Evolutionary conservation across 2,888 invertebrate species (phyloP).

Genomic region (Caenorhabditis sp.): DNA sequence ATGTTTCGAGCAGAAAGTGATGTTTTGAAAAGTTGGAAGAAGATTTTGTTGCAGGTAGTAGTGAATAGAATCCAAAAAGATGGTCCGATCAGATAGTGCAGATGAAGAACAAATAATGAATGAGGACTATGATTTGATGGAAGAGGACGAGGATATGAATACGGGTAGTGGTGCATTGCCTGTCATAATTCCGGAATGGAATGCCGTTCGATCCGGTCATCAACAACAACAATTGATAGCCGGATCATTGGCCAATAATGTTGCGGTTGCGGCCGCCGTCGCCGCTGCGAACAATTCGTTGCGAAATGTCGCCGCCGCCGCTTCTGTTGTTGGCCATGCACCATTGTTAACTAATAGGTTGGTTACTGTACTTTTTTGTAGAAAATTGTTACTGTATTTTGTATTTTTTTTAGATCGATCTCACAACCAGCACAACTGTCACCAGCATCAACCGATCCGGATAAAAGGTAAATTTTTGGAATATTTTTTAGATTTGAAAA

Average conservation of each 20-base stretch:
- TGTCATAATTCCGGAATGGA: slow-evolving; percentile 35
- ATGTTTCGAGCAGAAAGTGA: too few relatives aligned
- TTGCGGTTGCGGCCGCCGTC: slow-evolving; percentile 10
- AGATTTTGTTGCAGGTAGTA: slow-evolving; percentile 39
- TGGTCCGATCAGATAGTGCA: slow-evolving; percentile 60
- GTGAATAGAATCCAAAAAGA: slow-evolving; percentile 19
- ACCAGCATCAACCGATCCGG: slow-evolving; percentile 47
- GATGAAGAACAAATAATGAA: slow-evolving; percentile 53
- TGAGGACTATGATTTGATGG: slow-evolving; percentile 40
- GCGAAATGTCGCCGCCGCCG: slow-evolving; percentile 24
- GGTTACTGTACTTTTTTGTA: background rate
- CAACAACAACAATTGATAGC: background rate
- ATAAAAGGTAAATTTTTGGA: slow-evolving; percentile 40
- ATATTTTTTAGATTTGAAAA: too few relatives aligned
- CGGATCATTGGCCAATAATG: background rate
- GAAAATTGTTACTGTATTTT: background rate
- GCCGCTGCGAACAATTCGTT: slow-evolving; percentile 17
- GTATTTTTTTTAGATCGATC: slow-evolving; percentile 1
- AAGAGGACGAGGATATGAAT: slow-evolving; percentile 42
- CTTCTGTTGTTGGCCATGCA: slow-evolving; percentile 40
- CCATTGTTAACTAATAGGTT: slow-evolving; percentile 40
- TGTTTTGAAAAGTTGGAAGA: too few relatives aligned
- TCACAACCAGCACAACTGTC: slow-evolving; percentile 46
- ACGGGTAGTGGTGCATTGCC: slow-evolving; percentile 38
- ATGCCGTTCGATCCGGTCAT: slow-evolving; percentile 7